Conservation (phyloP, 30 jellyfish, hydroid and myxozoan genomes). For the Hydractinia echinata region DNA sequence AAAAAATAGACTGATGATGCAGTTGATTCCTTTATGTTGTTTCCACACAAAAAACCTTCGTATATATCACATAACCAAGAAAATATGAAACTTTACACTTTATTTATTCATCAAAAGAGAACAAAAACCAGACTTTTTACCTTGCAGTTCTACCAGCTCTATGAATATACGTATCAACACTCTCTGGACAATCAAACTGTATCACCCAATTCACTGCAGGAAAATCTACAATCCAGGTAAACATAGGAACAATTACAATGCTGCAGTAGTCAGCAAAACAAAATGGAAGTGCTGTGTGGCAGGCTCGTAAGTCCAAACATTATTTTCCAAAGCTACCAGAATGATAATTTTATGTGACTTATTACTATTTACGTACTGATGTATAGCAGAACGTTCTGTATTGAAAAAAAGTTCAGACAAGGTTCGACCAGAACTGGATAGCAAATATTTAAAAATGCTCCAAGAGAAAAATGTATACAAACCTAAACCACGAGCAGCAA, state of each 20-base stretch:
- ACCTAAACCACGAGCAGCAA: slow-evolving; percentile 99
- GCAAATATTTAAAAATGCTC: no score
- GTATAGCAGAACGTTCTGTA: background rate
- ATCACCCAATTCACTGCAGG: slow-evolving; percentile 95
- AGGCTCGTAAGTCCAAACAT: background rate
- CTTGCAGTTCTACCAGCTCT: slow-evolving; percentile 99
- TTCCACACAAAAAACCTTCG: background rate
- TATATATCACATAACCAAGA: background rate
- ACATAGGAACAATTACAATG: background rate
- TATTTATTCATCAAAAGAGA: background rate
- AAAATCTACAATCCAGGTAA: slow-evolving; percentile 81
- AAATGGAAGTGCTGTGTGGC: background rate
- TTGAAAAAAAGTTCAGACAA: background rate
- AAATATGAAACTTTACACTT: background rate
- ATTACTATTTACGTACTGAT: no score
- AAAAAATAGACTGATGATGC: no score
- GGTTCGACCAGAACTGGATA: no score
- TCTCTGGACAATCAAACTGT: slow-evolving; percentile 97
- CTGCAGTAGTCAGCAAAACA: background rate
- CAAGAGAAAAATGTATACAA: background rate
- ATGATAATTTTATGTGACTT: no score
- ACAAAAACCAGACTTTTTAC: slow-evolving; percentile 26
- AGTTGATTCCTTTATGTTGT: no score
- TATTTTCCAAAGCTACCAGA: no score
- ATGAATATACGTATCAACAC: slow-evolving; percentile 80